Conservation (phyloP, 2,797 vertebrate species). For the Paratrypauchen microcephalus region DNA sequence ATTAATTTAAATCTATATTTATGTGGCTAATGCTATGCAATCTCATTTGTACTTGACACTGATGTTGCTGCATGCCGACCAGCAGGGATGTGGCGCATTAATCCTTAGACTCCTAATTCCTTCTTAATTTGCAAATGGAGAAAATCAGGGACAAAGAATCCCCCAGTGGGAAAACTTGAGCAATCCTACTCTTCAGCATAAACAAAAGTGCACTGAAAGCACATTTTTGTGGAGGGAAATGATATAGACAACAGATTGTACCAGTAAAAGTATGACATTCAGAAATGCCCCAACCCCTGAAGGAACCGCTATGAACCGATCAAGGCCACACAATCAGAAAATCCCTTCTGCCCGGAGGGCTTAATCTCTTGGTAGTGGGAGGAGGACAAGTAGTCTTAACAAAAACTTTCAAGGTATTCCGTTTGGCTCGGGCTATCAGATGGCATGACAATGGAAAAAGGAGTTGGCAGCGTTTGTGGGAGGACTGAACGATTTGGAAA, state of each 20-base stretch:
- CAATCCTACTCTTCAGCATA: background rate
- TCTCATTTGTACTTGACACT: constrained; percentile 20
- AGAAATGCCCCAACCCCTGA: constrained; percentile 10
- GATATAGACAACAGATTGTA: background rate
- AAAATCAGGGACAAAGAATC: background rate
- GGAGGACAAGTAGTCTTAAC: constrained; percentile 20
- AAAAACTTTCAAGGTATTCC: constrained; percentile 26
- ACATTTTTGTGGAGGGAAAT: background rate
- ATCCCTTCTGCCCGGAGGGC: constrained; percentile 19
- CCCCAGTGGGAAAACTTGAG: background rate
- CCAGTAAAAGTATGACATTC: constrained; percentile 7
- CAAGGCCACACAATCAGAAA: constrained; percentile 27
- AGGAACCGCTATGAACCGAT: constrained; percentile 4
- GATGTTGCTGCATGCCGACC: constrained; percentile 26
- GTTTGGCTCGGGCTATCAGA: background rate
- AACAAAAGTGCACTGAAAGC: background rate
- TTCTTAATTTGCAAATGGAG: constrained; percentile 20
- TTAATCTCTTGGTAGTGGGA: constrained; percentile 20
- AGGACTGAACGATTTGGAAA: too few relatives aligned
- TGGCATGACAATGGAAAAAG: background rate
- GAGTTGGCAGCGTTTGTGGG: background rate
- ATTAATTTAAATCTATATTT: constrained; percentile 42
- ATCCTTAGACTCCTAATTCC: constrained; percentile 19
- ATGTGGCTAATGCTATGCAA: constrained; percentile 22
- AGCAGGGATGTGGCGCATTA: constrained; percentile 19